A percentile compares a stretch with the other conserved stretches of the same genome.
These are phyloP conservation scores for Tachysurus vachellii DNA, from an alignment of 2,113 vertebrate species.

Conservation along the genomic window DNA sequence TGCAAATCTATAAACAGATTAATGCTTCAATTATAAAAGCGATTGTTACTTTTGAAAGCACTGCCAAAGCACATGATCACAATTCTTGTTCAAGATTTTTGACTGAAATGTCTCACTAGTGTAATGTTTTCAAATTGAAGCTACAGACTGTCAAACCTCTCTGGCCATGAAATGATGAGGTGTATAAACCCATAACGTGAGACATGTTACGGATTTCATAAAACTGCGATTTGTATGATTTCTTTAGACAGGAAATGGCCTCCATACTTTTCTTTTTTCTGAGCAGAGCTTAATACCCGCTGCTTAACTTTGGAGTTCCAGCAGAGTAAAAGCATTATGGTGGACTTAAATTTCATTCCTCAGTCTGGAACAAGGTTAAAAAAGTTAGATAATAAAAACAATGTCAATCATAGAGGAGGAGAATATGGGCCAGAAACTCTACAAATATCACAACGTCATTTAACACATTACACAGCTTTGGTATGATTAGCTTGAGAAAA, in stretches of 20 bases:
- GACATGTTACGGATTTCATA: not conserved
- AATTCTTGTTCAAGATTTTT: not conserved
- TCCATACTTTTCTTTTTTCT: not conserved
- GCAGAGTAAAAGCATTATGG: conserved; percentile 29
- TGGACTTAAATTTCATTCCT: conserved; percentile 33
- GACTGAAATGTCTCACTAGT: not conserved
- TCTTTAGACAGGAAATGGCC: not conserved
- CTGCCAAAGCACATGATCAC: not conserved
- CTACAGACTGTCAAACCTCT: not conserved
- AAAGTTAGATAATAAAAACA: conserved; percentile 31
- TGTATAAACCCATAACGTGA: not conserved
- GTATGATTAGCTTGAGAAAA: not conserved
- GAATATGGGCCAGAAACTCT: conserved; percentile 34
- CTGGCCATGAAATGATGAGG: not conserved
- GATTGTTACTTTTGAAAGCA: not conserved
- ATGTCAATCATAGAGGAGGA: conserved; percentile 13
- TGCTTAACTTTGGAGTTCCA: conserved; percentile 22
- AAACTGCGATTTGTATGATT: conserved; percentile 9
- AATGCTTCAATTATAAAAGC: not conserved
- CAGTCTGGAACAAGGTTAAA: conserved; percentile 23
- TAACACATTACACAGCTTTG: not conserved
- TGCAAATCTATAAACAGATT: not conserved
- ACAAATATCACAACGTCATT: conserved; percentile 33
- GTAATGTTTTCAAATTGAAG: not conserved
- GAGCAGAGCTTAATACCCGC: conserved; percentile 1